Percentiles rank a stretch among this genome's conserved stretches.
phyloP scores from a whole-genome alignment of 2,113 vertebrate genomes.

The Mobula birostris region DNA sequence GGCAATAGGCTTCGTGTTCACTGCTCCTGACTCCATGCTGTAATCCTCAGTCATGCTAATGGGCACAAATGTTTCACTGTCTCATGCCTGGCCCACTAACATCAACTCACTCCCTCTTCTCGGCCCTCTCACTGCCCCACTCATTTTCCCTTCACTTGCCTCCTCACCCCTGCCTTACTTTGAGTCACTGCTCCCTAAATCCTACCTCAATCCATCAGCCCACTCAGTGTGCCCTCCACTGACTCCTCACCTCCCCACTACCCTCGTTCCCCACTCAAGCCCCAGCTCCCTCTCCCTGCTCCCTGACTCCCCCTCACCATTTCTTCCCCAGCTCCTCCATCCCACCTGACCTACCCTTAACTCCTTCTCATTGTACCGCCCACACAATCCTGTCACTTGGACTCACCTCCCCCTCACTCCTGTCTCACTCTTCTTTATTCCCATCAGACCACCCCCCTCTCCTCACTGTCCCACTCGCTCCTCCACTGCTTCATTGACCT shows the following conservation, averaged over 20 bases:
- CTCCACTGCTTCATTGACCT: too few species aligned
- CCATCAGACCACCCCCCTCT: background rate
- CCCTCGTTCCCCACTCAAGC: background rate
- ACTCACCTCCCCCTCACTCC: background rate
- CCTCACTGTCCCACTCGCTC: background rate
- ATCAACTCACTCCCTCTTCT: too few species aligned
- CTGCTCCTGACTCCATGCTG: too few species aligned
- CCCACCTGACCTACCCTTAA: background rate
- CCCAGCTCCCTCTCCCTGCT: background rate
- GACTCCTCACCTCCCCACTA: background rate
- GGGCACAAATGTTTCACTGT: too few species aligned
- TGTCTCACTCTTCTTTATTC: background rate
- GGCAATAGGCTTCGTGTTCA: too few species aligned
- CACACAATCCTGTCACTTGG: background rate
- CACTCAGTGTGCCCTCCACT: too few species aligned
- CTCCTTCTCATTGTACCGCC: background rate
- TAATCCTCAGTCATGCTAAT: too few species aligned
- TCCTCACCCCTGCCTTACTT: background rate
- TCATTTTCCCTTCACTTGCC: background rate
- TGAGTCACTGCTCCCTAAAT: too few species aligned
- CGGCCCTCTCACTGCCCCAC: too few species aligned
- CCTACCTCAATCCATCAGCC: too few species aligned
- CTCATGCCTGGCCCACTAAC: too few species aligned
- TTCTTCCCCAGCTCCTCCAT: background rate
- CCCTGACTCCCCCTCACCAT: background rate